Evolutionary conservation across 1,140 invertebrate species (phyloP), one percentile per base, ranked within the genome.

Genomic region (Acarapis woodi): DNA sequence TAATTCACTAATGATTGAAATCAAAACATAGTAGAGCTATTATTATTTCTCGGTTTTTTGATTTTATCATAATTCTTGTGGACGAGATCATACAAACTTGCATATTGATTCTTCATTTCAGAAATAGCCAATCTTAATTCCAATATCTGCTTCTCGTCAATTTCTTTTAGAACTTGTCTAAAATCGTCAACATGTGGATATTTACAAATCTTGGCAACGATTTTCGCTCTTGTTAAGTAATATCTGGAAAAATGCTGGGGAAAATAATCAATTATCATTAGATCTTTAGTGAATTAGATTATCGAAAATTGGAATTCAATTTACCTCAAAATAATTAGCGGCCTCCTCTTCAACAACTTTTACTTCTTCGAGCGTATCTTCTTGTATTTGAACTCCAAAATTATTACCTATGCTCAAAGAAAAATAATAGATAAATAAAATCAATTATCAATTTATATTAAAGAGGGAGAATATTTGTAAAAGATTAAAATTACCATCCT

Each of bases 191-290:
- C 21, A 4, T 20, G 21, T 33, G 32, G 32, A 33, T 33, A 33
- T n/a, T 33, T 33, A n/a, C 10, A 12, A 19, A 33, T 33, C 21
- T 33, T 33, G 4, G 32, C 19, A n/a, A 33, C 16, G 16, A 33
- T 33, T 20, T 33, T 33, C 4, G 32, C 32, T n/a, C 32, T 12
- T 18, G 32, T 15, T 12, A 10, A 16, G n/a, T 33, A 20, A 33
- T 33, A 33, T 33, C 21, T 33, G 6, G 32, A 33, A 19, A 16
- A n/a, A n/a, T n/a, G n/a, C n/a, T n/a, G n/a, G n/a, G n/a, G n/a
- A n/a, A n/a, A n/a, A n/a, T n/a, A n/a, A n/a, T n/a, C n/a, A n/a
- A n/a, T n/a, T n/a, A n/a, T n/a, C n/a, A n/a, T n/a, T n/a, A n/a
- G n/a, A n/a, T n/a, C n/a, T n/a, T n/a, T n/a, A n/a, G n/a, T n/a